Percentiles rank a stretch among this genome's conserved stretches.
phyloP scores from a whole-genome alignment of 2,888 invertebrate genomes.

The Maniola hyperantus region DNA sequence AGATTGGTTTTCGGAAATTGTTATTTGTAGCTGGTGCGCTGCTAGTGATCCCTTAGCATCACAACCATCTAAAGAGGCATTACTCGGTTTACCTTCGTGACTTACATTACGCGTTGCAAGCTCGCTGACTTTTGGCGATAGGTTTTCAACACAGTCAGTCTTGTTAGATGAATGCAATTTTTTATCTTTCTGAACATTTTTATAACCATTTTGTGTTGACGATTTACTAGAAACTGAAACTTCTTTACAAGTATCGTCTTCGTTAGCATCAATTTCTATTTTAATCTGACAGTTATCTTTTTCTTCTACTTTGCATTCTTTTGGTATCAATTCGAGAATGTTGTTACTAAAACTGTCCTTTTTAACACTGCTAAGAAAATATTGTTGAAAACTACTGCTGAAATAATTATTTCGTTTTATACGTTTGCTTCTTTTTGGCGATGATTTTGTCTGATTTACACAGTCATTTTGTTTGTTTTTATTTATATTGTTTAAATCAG shows the following conservation, averaged over 20 bases:
- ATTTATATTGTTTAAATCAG: not conserved
- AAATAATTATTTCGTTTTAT: not conserved
- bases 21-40: constrained; percentile 10
- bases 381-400: not conserved
- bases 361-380: not conserved
- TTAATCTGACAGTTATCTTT: not conserved
- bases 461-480: not conserved
- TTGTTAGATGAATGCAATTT: not conserved
- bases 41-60: constrained; percentile 18
- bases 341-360: constrained; percentile 1
- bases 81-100: not conserved
- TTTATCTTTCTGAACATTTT: not conserved
- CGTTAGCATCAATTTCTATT: not conserved
- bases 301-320: not conserved
- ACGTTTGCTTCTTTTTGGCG: constrained; percentile 12
- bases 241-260: not conserved
- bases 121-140: not conserved
- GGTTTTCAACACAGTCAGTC: not conserved
- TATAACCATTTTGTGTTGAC: not conserved
- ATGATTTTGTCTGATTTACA: not conserved
- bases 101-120: not conserved
- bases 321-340: not conserved
- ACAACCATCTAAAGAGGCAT: not conserved
- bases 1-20: constrained; percentile 16
- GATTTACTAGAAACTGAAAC: not conserved